Base-by-base conservation (phyloP, 2,113 vertebrate genomes). In the Mustela lutreola region DNA sequence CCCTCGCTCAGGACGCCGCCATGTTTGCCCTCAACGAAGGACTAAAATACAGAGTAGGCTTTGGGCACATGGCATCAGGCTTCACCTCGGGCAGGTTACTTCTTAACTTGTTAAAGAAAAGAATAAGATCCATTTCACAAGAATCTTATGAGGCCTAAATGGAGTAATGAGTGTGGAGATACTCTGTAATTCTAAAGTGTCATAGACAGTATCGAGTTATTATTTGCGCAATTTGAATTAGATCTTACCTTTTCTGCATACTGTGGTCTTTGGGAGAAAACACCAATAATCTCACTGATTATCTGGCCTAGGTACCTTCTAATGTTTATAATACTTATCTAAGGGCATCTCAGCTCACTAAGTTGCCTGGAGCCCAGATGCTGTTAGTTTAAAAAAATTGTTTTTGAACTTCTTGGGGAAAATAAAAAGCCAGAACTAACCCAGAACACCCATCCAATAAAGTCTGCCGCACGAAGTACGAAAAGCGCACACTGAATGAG, bases 41-140 rank as follows among this genome's bases (percentile, higher is more conserved):
- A 56, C 71, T 71, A 60, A 48, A n/a, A 53, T 10, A 4, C 58
- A 42, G 19, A 76, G 62, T 33, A 92, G 67, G 26, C 33, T 73
- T 67, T 10, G 15, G 39, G 56, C 88, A 28, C 7, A 11, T 12
- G 18, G 42, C 36, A 62, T n/a, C 28, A 31, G 18, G 18, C 36
- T n/a, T 91, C 56, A 67, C 8, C 36, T 58, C 22, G 56, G 42
- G 31, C 26, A 78, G 81, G 14, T 50, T 31, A 45, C 15, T 45
- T n/a, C 22, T 95, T 22, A 94, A 21, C 31, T 45, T 84, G 70
- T 79, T 89, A 86, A 97, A 53, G 62, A 78, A 73, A 28, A 90
- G 71, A 50, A 26, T 21, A 65, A 33, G 10, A 50, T 82, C 16
- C 73, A 14, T 56, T 4, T 81, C 60, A 33, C 12, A n/a, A 90